Percentiles rank a stretch among this genome's conserved stretches.
Conservation (phyloP, 2,888 invertebrate species). For the Chrysolina americana region DNA sequence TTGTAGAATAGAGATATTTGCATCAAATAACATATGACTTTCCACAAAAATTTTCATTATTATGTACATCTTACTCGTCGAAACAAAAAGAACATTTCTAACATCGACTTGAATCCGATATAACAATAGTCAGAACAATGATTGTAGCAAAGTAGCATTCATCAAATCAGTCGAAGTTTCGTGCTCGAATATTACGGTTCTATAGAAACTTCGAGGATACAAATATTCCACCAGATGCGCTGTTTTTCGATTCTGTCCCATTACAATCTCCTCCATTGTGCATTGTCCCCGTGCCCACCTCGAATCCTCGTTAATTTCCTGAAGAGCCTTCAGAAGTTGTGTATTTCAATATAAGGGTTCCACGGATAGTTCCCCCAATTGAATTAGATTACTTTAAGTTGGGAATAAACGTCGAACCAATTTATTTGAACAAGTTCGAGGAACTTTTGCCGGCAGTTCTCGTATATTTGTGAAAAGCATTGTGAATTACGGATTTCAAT, state of each 20-base stretch:
- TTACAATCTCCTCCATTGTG: background rate
- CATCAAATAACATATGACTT: too few relatives aligned
- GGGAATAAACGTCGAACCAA: background rate
- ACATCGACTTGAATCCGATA: too few relatives aligned
- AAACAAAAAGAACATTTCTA: too few relatives aligned
- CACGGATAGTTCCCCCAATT: slow-evolving; percentile 10
- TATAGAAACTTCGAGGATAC: background rate
- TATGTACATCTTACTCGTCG: too few relatives aligned
- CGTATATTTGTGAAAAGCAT: background rate
- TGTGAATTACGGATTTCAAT: background rate
- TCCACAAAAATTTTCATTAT: too few relatives aligned
- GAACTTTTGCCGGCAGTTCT: background rate
- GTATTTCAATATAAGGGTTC: slow-evolving; percentile 7
- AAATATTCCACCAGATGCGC: slow-evolving; percentile 3
- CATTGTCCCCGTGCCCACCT: slow-evolving; percentile 14
- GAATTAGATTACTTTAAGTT: slow-evolving; percentile 13
- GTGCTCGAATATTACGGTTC: background rate
- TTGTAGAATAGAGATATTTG: too few relatives aligned
- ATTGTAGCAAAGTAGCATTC: background rate
- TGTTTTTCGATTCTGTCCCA: slow-evolving; percentile 4
- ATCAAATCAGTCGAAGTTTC: background rate
- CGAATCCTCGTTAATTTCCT: background rate
- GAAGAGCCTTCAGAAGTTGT: slow-evolving; percentile 9
- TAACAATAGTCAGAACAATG: too few relatives aligned
- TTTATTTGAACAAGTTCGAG: background rate